Evolutionary conservation across 2,113 vertebrate species (phyloP), one percentile per base, ranked within the genome.

Genomic region (Coregonus clupeaformis): DNA sequence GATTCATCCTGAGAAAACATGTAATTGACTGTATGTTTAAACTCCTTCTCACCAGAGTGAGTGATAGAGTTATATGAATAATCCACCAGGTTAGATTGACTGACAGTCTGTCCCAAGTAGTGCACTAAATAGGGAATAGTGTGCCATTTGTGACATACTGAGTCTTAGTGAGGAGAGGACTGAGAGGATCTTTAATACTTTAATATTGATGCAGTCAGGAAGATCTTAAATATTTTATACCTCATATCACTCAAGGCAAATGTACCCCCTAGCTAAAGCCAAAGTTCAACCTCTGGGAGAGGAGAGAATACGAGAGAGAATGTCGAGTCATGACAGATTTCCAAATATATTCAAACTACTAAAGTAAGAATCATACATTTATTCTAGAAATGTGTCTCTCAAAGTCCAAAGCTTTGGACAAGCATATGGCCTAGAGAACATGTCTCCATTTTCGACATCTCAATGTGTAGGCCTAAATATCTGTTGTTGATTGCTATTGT

Each of bases 41-140:
- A 64, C 77, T 67, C 65, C 30, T 74, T 12, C 2, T 4, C 32
- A 73, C 24, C 60, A 73, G 32, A 25, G n/a, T n/a, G n/a, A n/a
- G n/a, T n/a, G 32, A 16, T 68, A 22, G 18, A 12, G 18, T 45
- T 12, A 24, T n/a, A 25, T 22, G 32, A 74, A 71, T 68, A 25
- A 77, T 55, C 70, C 65, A 27, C 69, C 22, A 25, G 72, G 25
- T 45, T 32, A 47, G 47, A 75, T 2, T 18, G 42, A 71, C 68
- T 29, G 25, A 45, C 11, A 20, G 1, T 42, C 7, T 9, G 36
- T 42, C 36, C 36, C 7, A 42, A 36, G 36, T 42, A 36, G 32
- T 36, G 36, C 36, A 36, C 36, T 42, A 42, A 42, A 42, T 42
- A 42, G 36, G 36, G 36, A 42, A 9, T 42, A 9, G 36, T 1